These are phyloP conservation scores for Meandrina meandrites DNA, from an alignment of 92 coral and sea anemone species.

Conservation along the genomic window DNA sequence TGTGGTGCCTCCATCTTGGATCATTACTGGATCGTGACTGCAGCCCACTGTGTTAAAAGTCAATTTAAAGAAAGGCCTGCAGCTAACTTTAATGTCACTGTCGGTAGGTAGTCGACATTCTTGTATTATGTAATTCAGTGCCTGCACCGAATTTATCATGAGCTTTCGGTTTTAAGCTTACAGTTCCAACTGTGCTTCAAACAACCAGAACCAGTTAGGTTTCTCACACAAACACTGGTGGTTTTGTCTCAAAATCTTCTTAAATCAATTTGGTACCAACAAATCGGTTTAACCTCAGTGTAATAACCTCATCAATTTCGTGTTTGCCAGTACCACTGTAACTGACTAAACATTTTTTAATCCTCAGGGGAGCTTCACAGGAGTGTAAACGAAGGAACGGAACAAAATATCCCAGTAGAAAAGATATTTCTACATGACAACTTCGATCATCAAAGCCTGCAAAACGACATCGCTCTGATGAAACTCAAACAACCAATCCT, in stretches of 20 bases:
- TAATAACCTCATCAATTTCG: not conserved
- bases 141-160: not conserved
- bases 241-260: not conserved
- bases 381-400: conserved; percentile 66
- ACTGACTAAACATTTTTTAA: not conserved
- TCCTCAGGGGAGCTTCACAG: conserved; percentile 68
- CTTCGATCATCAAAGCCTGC: conserved; percentile 44
- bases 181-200: not conserved
- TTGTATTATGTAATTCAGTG: not conserved
- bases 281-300: too few species aligned
- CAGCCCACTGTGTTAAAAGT: conserved; percentile 69
- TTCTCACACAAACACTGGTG: not conserved
- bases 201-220: not conserved
- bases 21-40: conserved; percentile 71
- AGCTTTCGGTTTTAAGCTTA: not conserved
- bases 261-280: not conserved
- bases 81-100: conserved; percentile 65
- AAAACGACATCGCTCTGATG: conserved; percentile 85
- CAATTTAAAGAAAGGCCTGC: not conserved
- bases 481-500: conserved; percentile 65
- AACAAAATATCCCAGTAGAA: conserved; percentile 75
- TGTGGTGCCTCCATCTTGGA: conserved; percentile 78
- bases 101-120: conserved; percentile 50
- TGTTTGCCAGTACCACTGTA: too few species aligned
- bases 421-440: conserved; percentile 67